Evolutionary conservation across 2,113 vertebrate species (phyloP).

Genomic region (Acrocephalus arundinaceus): DNA sequence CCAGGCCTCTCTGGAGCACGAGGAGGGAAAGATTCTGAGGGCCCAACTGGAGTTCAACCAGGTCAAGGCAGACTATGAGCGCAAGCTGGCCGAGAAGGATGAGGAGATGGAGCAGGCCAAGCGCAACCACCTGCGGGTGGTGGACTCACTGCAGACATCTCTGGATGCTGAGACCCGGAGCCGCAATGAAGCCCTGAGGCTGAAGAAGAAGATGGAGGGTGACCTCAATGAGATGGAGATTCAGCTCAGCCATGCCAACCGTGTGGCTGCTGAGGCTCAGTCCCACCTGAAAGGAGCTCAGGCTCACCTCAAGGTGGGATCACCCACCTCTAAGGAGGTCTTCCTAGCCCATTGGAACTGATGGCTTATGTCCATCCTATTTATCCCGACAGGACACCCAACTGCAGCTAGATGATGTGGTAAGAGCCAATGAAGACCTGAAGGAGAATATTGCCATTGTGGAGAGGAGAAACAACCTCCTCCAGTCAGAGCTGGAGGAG

Average conservation of each 20-base stretch:
- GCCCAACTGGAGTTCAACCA: constrained; percentile 90
- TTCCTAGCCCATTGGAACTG: background rate
- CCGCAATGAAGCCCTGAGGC: constrained; percentile 87
- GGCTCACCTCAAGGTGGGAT: background rate
- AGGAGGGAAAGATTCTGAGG: constrained; percentile 92
- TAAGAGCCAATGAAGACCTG: constrained; percentile 78
- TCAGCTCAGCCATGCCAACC: constrained; percentile 85
- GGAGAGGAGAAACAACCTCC: constrained; percentile 81
- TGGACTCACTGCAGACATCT: constrained; percentile 89
- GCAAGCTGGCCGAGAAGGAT: constrained; percentile 86
- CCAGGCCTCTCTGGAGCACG: constrained; percentile 88
- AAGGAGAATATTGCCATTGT: constrained; percentile 81
- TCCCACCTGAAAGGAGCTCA: background rate
- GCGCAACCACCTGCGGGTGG: constrained; percentile 84
- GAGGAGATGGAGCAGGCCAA: constrained; percentile 94
- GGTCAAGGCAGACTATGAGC: constrained; percentile 86
- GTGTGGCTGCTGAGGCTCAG: constrained; percentile 79
- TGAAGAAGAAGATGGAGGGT: constrained; percentile 93
- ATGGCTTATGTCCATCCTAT: background rate
- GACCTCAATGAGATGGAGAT: constrained; percentile 94
- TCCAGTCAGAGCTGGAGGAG: constrained; percentile 85
- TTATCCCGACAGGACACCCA: constrained; percentile 73
- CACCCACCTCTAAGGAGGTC: background rate
- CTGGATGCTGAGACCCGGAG: constrained; percentile 88
- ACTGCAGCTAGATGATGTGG: constrained; percentile 78